These are phyloP conservation scores for Melanotaenia trifasciata DNA, from an alignment of 2,797 vertebrate species.

Conservation along the genomic window DNA sequence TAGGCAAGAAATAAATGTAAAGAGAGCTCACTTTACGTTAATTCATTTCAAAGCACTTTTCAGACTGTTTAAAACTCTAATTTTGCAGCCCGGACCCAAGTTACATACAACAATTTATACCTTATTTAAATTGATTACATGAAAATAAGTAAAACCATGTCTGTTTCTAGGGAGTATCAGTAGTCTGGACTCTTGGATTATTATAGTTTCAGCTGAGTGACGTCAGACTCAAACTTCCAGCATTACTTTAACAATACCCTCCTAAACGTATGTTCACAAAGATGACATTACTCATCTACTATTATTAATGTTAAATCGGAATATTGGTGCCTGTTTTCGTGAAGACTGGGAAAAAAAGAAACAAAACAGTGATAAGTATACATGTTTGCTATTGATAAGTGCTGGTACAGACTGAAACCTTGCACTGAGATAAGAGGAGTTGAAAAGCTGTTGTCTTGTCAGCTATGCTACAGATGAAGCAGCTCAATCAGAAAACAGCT, in stretches of 20 bases:
- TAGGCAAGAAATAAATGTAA: not conserved
- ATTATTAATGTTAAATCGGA: not conserved
- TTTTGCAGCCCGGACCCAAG: too few species aligned
- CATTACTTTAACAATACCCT: not conserved
- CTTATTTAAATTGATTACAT: too few species aligned
- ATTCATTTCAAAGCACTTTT: conserved; percentile 6
- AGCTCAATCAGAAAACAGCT: too few species aligned
- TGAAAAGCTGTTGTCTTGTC: not conserved
- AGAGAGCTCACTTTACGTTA: not conserved
- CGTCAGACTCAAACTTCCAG: conserved; percentile 41
- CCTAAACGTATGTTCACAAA: not conserved
- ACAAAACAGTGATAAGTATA: not conserved
- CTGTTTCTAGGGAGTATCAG: not conserved
- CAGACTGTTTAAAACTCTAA: not conserved
- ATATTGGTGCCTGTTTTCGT: not conserved
- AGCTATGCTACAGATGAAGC: too few species aligned
- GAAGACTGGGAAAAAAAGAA: too few species aligned
- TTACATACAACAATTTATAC: too few species aligned
- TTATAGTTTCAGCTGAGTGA: conserved; percentile 73
- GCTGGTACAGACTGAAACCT: not conserved
- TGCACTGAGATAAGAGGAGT: conserved; percentile 4
- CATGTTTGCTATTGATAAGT: not conserved
- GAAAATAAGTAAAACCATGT: not conserved
- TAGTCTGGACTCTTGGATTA: conserved; percentile 46
- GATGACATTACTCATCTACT: not conserved